Percentiles rank a stretch among this genome's conserved stretches.
phyloP scores from a whole-genome alignment of 2,888 invertebrate species.

The Mystacides longicornis region DNA sequence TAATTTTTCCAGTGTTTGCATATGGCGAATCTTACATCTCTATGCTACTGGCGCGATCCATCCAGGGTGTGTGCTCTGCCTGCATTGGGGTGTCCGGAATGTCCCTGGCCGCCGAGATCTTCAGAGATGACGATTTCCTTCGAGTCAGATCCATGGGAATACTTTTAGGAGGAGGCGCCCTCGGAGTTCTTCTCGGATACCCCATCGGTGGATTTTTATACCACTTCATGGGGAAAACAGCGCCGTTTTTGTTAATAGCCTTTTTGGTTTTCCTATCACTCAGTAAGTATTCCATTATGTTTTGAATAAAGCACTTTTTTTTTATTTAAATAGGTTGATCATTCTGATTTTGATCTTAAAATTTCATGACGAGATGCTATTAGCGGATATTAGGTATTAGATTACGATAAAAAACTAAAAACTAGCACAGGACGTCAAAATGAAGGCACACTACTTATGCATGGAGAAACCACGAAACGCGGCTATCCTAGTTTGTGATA shows the following conservation, averaged over 20 bases:
- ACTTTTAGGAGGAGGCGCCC: constrained; percentile 70
- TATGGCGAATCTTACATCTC: constrained; percentile 62
- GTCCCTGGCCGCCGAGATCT: constrained; percentile 61
- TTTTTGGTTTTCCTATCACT: constrained; percentile 48
- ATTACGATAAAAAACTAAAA: too few species aligned
- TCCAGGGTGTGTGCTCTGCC: constrained; percentile 76
- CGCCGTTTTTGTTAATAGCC: constrained; percentile 66
- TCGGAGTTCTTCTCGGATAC: constrained; percentile 72
- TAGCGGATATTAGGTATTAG: too few species aligned
- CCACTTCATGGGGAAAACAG: constrained; percentile 65
- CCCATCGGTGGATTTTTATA: constrained; percentile 74
- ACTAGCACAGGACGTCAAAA: too few species aligned
- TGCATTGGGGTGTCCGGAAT: constrained; percentile 75
- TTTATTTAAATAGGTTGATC: too few species aligned
- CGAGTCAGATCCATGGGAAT: constrained; percentile 62
- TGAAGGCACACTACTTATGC: too few species aligned
- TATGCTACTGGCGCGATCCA: constrained; percentile 63
- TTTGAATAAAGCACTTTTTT: too few species aligned
- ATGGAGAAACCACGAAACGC: too few species aligned
- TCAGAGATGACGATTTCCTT: constrained; percentile 36
- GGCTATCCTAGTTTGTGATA: too few species aligned
- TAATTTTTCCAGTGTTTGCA: constrained; percentile 62
- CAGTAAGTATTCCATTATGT: too few species aligned
- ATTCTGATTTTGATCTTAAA: too few species aligned
- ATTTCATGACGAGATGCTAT: too few species aligned